Percentiles rank a stretch among this genome's conserved stretches.
These are phyloP conservation scores for Lampris incognitus DNA, from an alignment of 2,113 vertebrate species.

Conservation along the genomic window DNA sequence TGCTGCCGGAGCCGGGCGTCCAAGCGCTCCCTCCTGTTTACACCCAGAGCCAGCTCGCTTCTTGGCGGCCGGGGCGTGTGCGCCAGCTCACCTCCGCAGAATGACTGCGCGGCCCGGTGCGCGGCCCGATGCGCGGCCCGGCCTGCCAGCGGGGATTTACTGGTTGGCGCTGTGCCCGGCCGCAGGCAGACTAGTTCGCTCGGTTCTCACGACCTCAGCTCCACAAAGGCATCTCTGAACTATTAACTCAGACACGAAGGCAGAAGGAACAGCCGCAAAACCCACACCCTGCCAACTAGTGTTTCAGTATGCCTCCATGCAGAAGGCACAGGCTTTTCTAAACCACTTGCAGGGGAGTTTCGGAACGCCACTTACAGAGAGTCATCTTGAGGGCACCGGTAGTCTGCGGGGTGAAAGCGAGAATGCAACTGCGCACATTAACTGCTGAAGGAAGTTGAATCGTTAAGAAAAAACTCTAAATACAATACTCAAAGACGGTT, in stretches of 20 bases:
- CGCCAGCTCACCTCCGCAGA: conserved; percentile 78
- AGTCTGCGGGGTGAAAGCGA: conserved; percentile 41
- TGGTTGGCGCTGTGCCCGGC: conserved; percentile 84
- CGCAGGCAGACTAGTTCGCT: conserved; percentile 85
- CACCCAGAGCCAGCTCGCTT: conserved; percentile 56
- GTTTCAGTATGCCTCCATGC: conserved; percentile 66
- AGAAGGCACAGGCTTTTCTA: conserved; percentile 45
- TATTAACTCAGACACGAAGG: conserved; percentile 80
- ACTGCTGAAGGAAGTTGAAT: conserved; percentile 4
- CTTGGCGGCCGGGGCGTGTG: conserved; percentile 71
- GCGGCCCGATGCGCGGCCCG: conserved; percentile 64
- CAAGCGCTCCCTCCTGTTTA: conserved; percentile 60
- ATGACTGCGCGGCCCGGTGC: conserved; percentile 65
- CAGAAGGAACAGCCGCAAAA: conserved; percentile 72
- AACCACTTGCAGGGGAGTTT: conserved; percentile 42
- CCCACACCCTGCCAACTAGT: conserved; percentile 78
- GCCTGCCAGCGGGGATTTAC: conserved; percentile 84
- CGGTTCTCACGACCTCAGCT: conserved; percentile 89
- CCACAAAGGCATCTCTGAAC: conserved; percentile 81
- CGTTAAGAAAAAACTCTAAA: background rate
- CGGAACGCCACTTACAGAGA: conserved; percentile 34
- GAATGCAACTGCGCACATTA: conserved; percentile 52
- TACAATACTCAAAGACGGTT: background rate
- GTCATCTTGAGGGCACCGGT: conserved; percentile 71
- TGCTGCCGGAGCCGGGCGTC: conserved; percentile 35